Percentiles rank a stretch among this genome's conserved stretches.
phyloP scores from a whole-genome alignment of 2,797 vertebrate species.

The Arnoldichthys spilopterus region DNA sequence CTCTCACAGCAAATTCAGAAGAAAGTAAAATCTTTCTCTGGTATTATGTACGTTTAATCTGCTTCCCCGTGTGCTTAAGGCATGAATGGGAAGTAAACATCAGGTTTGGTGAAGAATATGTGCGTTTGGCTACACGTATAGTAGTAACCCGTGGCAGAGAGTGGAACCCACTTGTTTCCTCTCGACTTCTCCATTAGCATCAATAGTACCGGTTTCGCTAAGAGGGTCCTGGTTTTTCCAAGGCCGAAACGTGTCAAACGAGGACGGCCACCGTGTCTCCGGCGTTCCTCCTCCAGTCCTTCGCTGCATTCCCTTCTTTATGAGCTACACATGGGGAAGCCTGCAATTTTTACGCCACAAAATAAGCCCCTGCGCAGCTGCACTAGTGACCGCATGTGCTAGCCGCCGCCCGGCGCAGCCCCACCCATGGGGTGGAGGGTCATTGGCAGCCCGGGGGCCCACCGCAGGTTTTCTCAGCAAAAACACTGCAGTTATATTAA shows the following conservation, averaged over 20 bases:
- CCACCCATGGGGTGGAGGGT: slow-evolving; percentile 83
- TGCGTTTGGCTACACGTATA: background rate
- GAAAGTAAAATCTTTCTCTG: too few relatives aligned
- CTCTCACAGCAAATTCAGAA: too few relatives aligned
- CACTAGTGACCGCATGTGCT: slow-evolving; percentile 79
- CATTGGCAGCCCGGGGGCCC: slow-evolving; percentile 82
- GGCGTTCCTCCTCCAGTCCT: slow-evolving; percentile 81
- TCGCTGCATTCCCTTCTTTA: slow-evolving; percentile 83
- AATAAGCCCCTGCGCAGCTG: slow-evolving; percentile 85
- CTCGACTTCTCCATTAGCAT: background rate
- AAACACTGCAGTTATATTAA: slow-evolving; percentile 86
- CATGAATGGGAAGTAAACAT: background rate
- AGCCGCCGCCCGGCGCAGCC: slow-evolving; percentile 75
- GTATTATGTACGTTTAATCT: too few relatives aligned
- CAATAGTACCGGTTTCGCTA: slow-evolving; percentile 22
- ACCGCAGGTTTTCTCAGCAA: slow-evolving; percentile 84
- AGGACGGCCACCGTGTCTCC: slow-evolving; percentile 82
- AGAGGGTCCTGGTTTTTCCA: slow-evolving; percentile 33
- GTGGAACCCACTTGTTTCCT: background rate
- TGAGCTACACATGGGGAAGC: slow-evolving; percentile 80
- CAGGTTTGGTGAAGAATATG: background rate
- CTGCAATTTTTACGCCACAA: slow-evolving; percentile 86
- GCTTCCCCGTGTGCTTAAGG: too few relatives aligned
- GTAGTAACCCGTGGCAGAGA: background rate
- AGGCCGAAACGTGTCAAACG: slow-evolving; percentile 79